phyloP scores from a whole-genome alignment of 2,888 invertebrate genomes.

The Cacoxenus indagator region DNA sequence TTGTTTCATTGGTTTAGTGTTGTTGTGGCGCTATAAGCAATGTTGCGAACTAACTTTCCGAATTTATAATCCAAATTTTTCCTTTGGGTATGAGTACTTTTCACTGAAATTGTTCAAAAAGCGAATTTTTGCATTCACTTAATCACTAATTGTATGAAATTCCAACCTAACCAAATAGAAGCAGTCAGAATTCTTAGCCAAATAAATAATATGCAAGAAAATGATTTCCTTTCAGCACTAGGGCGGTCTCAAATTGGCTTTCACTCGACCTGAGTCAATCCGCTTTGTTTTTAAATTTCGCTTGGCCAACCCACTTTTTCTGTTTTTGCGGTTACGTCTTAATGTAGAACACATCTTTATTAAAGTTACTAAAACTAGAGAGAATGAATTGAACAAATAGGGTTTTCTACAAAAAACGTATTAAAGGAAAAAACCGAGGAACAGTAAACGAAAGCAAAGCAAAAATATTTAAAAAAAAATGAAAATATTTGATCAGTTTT shows the following conservation, averaged over 20 bases:
- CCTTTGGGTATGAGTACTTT: too few species aligned
- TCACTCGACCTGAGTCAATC: neutral
- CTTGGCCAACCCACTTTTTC: constrained; percentile 57
- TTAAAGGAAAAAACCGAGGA: constrained; percentile 26
- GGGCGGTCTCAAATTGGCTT: neutral
- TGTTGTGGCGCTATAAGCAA: neutral
- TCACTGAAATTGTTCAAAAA: too few species aligned
- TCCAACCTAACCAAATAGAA: too few species aligned
- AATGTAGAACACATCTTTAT: constrained; percentile 53
- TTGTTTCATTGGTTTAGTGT: neutral
- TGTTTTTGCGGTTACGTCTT: constrained; percentile 28
- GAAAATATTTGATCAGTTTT: constrained; percentile 46
- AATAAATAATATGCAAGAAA: too few species aligned
- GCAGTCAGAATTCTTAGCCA: too few species aligned
- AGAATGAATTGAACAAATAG: too few species aligned
- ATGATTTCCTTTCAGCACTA: neutral
- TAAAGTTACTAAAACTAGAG: too few species aligned
- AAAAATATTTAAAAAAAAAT: constrained; percentile 64
- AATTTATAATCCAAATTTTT: too few species aligned
- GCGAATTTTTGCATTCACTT: too few species aligned
- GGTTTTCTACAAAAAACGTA: too few species aligned
- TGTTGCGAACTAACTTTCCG: neutral
- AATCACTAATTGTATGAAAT: too few species aligned
- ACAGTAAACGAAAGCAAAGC: constrained; percentile 58
- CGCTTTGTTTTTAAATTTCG: too few species aligned